Evolutionary conservation across 30 jellyfish, hydroid and myxozoan species (phyloP).

Genomic region (Morbakka virulenta): DNA sequence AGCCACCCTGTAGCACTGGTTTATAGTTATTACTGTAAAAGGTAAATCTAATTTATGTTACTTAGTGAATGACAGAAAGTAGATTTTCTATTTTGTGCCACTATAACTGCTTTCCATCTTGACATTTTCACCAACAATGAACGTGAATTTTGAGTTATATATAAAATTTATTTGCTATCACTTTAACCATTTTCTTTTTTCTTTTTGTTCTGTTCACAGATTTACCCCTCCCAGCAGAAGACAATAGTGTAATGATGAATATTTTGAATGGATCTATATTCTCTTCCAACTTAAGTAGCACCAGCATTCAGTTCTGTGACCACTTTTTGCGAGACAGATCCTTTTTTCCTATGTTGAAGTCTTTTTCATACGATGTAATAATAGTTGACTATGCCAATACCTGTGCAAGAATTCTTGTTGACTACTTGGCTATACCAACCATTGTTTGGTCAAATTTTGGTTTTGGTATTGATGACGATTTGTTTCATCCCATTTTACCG

Average conservation of each 20-base stretch:
- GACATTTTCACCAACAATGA: too few relatives aligned
- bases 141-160: too few relatives aligned
- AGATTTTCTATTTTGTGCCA: too few relatives aligned
- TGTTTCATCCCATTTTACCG: not conserved
- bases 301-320: conserved; percentile 6
- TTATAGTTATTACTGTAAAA: too few relatives aligned
- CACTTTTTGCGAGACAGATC: conserved; percentile 25
- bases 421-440: conserved; percentile 46
- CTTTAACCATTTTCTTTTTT: too few relatives aligned
- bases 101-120: too few relatives aligned
- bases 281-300: not conserved
- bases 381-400: conserved; percentile 26
- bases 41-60: too few relatives aligned
- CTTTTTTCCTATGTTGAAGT: conserved; percentile 10
- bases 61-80: too few relatives aligned
- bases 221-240: not conserved
- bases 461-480: conserved; percentile 13
- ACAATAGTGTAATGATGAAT: not conserved
- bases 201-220: too few relatives aligned
- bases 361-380: conserved; percentile 29
- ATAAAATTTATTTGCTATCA: too few relatives aligned
- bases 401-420: conserved; percentile 45
- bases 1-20: too few relatives aligned
- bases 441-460: conserved; percentile 27
- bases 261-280: not conserved